Conservation (phyloP, 2,888 invertebrate species). For the Neoscelio sp. region DNA sequence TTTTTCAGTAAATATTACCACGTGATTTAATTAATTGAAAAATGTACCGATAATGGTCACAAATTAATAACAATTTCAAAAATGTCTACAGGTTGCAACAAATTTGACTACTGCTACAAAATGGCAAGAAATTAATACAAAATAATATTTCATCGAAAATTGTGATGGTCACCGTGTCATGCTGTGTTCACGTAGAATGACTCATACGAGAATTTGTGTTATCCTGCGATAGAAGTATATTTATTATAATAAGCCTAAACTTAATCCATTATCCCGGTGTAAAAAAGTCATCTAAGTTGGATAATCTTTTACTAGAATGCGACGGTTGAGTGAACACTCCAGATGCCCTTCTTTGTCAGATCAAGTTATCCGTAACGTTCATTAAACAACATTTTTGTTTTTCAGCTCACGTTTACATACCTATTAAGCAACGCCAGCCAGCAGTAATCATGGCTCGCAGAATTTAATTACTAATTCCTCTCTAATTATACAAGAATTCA, state of each 20-base stretch:
- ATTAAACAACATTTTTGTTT: conserved; percentile 43
- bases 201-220: background rate
- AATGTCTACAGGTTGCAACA: too few relatives aligned
- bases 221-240: background rate
- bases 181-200: background rate
- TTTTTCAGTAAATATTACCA: too few relatives aligned
- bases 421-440: conserved; percentile 15
- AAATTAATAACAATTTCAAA: too few relatives aligned
- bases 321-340: conserved; percentile 38
- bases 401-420: conserved; percentile 29
- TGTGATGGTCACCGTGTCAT: too few relatives aligned
- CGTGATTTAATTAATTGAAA: too few relatives aligned
- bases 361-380: conserved; percentile 39
- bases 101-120: too few relatives aligned
- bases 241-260: conserved; percentile 1
- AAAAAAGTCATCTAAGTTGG: conserved; percentile 24
- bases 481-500: conserved; percentile 48
- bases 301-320: conserved; percentile 23
- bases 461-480: conserved; percentile 50
- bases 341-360: conserved; percentile 39
- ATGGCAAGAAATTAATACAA: too few relatives aligned
- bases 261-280: conserved; percentile 10
- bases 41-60: too few relatives aligned
- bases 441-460: conserved; percentile 33
- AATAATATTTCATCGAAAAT: too few relatives aligned